Conservation (phyloP, 1,140 invertebrate genomes). For the Eufriesea mexicana region DNA sequence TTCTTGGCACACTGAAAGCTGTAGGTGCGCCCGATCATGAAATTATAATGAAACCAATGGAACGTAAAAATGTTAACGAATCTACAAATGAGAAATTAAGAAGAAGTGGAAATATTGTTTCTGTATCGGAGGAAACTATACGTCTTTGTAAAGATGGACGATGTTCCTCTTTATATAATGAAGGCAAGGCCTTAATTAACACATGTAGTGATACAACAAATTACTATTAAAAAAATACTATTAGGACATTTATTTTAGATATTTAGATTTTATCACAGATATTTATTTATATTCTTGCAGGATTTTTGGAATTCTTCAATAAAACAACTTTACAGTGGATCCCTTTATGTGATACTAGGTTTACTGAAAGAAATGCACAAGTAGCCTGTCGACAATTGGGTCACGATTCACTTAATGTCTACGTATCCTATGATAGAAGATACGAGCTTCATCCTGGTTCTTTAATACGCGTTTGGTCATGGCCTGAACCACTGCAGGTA, state of each 20-base stretch:
- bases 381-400: conserved; percentile 98
- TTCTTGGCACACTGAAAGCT: conserved; percentile 95
- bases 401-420: conserved; percentile 93
- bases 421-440: conserved; percentile 90
- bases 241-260: conserved; percentile 28
- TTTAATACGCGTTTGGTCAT: conserved; percentile 93
- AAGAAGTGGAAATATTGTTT: conserved; percentile 48
- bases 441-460: conserved; percentile 94
- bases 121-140: conserved; percentile 82
- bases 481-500: conserved; percentile 95
- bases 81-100: conserved; percentile 37
- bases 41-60: conserved; percentile 92
- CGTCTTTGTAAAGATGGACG: conserved; percentile 89
- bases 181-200: conserved; percentile 81
- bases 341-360: conserved; percentile 96
- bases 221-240: not conserved
- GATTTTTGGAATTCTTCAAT: conserved; percentile 97
- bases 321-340: conserved; percentile 97
- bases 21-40: conserved; percentile 90
- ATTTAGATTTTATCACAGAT: not conserved
- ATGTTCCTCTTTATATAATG: conserved; percentile 85
- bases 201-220: no score
- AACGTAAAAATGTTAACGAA: conserved; percentile 17
- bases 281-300: conserved; percentile 37
- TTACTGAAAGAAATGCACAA: conserved; percentile 96